phyloP scores from a whole-genome alignment of 2,797 vertebrate species.

The Spondyliosoma cantharus region DNA sequence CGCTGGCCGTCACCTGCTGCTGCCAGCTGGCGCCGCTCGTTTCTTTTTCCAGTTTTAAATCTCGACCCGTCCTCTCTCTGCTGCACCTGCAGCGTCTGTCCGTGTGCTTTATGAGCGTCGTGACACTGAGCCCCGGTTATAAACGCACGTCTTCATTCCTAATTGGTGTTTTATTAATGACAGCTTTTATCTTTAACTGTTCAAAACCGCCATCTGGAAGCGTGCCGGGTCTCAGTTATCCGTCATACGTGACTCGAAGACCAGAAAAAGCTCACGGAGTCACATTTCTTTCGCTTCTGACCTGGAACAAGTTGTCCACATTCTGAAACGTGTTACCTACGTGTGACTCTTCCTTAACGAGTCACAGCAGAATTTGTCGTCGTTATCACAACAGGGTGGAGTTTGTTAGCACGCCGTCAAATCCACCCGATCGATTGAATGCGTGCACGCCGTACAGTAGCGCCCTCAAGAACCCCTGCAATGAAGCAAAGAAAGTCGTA shows the following conservation, averaged over 20 bases:
- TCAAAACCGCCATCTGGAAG: background rate
- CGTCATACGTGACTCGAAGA: background rate
- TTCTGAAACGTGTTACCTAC: background rate
- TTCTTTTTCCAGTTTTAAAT: slow-evolving; percentile 59
- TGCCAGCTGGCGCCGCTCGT: slow-evolving; percentile 44
- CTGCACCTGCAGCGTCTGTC: slow-evolving; percentile 46
- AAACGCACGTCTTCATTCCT: background rate
- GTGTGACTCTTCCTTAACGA: background rate
- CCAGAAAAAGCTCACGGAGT: slow-evolving; percentile 9
- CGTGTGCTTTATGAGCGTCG: background rate
- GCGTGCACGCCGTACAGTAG: too few species aligned
- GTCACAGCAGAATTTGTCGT: slow-evolving; percentile 16
- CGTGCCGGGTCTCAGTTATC: background rate
- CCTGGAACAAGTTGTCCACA: background rate
- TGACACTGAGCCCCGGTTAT: background rate
- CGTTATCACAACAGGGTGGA: too few species aligned
- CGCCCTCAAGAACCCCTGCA: too few species aligned
- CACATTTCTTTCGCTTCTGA: background rate
- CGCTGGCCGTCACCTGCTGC: slow-evolving; percentile 62
- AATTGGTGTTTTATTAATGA: background rate
- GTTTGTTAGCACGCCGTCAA: too few species aligned
- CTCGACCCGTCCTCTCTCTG: slow-evolving; percentile 15
- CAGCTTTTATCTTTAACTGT: background rate
- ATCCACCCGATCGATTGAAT: too few species aligned
- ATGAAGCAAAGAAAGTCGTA: too few species aligned